Conservation (phyloP, 1,140 invertebrate genomes). For the Aphis gossypii region DNA sequence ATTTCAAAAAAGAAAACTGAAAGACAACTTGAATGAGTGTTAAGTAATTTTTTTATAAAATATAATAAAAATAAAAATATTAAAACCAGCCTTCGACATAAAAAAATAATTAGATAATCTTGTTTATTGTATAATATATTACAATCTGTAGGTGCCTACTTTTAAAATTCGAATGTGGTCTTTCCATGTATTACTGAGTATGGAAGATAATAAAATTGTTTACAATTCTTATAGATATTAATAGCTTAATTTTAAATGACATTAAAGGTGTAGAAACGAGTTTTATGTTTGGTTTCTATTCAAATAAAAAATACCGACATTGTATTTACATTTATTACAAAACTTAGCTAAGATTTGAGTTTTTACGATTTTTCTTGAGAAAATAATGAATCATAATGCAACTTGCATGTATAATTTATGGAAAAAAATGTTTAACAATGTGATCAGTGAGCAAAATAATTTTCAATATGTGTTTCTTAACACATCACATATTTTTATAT, state of each 20-base stretch:
- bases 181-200: constrained; percentile 3
- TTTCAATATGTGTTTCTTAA: neutral
- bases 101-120: neutral
- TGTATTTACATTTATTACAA: neutral
- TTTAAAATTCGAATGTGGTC: neutral
- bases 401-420: neutral
- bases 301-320: neutral
- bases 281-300: neutral
- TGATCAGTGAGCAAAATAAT: neutral
- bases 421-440: neutral
- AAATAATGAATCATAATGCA: neutral
- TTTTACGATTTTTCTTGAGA: neutral
- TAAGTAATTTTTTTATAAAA: neutral
- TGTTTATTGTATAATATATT: constrained; percentile 22
- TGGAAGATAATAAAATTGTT: constrained; percentile 42
- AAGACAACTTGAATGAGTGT: neutral
- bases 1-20: neutral
- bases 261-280: constrained; percentile 16
- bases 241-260: neutral
- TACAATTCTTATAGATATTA: neutral
- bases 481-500: neutral
- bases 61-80: neutral
- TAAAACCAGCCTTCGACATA: neutral
- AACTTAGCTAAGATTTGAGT: neutral
- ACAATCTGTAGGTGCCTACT: neutral